These are phyloP conservation scores for Lycopodina hypogea DNA, from an alignment of 37 sponge, comb jelly and placozoan species.

Conservation along the genomic window DNA sequence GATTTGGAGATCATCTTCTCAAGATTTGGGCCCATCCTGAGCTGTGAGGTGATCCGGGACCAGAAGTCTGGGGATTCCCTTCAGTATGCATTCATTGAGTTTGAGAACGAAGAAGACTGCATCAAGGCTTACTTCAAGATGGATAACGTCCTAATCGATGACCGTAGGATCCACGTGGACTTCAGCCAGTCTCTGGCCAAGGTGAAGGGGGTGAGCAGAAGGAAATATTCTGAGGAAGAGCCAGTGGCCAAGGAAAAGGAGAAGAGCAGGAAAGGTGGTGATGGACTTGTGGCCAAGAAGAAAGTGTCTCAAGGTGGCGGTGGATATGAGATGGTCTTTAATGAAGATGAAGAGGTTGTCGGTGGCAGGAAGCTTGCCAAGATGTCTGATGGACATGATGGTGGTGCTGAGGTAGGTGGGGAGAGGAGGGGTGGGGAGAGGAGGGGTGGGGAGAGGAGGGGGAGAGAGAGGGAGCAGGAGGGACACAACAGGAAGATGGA, in stretches of 20 bases:
- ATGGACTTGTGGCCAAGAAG: constrained; percentile 36
- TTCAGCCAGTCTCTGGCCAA: constrained; percentile 98
- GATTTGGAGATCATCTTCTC: constrained; percentile 98
- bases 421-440: constrained; percentile 6
- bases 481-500: not conserved
- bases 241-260: not conserved
- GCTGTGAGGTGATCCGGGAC: constrained; percentile 94
- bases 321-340: constrained; percentile 78
- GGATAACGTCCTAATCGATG: constrained; percentile 99
- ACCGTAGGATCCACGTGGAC: constrained; percentile 96
- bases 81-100: constrained; percentile 97
- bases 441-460: not conserved
- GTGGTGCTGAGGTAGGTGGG: not conserved
- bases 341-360: constrained; percentile 19
- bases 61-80: constrained; percentile 96
- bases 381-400: not conserved
- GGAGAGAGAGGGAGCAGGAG: not conserved
- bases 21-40: constrained; percentile 89
- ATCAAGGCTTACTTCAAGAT: constrained; percentile 98
- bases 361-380: not conserved
- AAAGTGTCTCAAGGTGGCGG: constrained; percentile 8
- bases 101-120: constrained; percentile 91
- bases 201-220: constrained; percentile 48
- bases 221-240: constrained; percentile 21
- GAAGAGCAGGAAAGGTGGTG: constrained; percentile 1